Evolutionary conservation across 2,797 vertebrate genomes (phyloP), one percentile per base, ranked within the genome.

Genomic region (Xyrichtys novacula): DNA sequence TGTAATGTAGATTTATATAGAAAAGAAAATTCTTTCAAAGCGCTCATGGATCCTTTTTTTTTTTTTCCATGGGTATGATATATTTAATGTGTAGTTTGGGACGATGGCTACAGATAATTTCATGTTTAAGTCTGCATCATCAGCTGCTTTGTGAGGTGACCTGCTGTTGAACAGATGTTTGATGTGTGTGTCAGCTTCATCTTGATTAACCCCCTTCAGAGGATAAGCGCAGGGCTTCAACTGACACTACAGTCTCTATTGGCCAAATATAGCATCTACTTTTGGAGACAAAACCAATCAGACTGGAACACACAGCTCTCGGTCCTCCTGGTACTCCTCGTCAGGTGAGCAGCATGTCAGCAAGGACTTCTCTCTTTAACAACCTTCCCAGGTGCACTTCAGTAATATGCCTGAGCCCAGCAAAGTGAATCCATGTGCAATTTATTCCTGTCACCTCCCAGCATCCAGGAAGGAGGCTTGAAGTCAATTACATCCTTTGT

Each of bases 381-480:
- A 85, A 42, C 70, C 66, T 59, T 89, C 85, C 86, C 85, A 84
- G 81, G 87, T 91, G 88, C 62, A 71, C 77, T 76, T 71, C 80
- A 49, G 70, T 76, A 71, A 79, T 64, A 72, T 78, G 85, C 82
- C 60, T 50, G 62, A 84, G 84, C 69, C 48, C 75, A 79, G 71
- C 62, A 82, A 76, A 81, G 84, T 84, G 86, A 85, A 91, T 81
- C 83, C 71, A 57, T 50, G 70, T 65, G 78, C 76, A 83, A 86
- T 89, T 75, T 86, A 85, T 89, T 88, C 76, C 81, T 89, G 92
- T 90, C 90, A 89, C 52, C 72, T 44, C 53, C 58, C 49, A 66
- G 71, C 78, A 80, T 79, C 85, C 57, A 46, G 76, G 85, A 84
- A 85, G 56, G 60, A 86, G 61, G 71, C 77, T 79, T 54, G 57